Evolutionary conservation across 2,888 invertebrate species (phyloP).

Genomic region (Hymenopus coronatus): DNA sequence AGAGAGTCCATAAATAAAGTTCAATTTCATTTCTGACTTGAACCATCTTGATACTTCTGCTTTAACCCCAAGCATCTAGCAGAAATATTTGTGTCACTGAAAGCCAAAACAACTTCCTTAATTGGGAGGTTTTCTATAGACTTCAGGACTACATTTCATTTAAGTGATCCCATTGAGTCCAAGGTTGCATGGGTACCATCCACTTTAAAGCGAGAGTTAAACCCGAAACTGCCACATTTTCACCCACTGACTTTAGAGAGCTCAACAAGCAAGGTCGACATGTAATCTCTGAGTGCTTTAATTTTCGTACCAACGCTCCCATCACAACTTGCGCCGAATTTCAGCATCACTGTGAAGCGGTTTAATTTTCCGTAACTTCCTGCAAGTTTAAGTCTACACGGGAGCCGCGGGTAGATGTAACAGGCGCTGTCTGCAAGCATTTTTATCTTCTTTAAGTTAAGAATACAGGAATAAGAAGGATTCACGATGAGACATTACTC

Average conservation of each 20-base stretch:
- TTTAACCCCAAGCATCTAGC: too few relatives aligned
- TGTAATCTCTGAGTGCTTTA: neutral
- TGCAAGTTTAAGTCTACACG: neutral
- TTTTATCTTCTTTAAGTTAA: neutral
- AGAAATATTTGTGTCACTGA: too few relatives aligned
- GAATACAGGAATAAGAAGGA: neutral
- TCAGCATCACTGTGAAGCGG: neutral
- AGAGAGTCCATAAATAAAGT: too few relatives aligned
- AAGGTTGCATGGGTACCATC: too few relatives aligned
- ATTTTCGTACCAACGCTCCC: neutral
- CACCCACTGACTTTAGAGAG: neutral
- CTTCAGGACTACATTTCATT: too few relatives aligned
- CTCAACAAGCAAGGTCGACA: neutral
- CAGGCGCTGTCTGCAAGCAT: neutral
- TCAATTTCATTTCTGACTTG: too few relatives aligned
- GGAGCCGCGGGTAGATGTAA: neutral
- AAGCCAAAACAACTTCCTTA: too few relatives aligned
- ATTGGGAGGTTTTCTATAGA: too few relatives aligned
- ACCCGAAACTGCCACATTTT: neutral
- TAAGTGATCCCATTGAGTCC: too few relatives aligned
- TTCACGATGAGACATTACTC: neutral
- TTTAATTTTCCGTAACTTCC: neutral
- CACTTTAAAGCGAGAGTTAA: neutral
- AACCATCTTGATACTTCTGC: too few relatives aligned
- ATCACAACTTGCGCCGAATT: neutral